A percentile compares a stretch with the other conserved stretches of the same genome.
These are phyloP conservation scores for Malthinus seriepunctatus DNA, from an alignment of 2,888 invertebrate genomes.

Conservation along the genomic window DNA sequence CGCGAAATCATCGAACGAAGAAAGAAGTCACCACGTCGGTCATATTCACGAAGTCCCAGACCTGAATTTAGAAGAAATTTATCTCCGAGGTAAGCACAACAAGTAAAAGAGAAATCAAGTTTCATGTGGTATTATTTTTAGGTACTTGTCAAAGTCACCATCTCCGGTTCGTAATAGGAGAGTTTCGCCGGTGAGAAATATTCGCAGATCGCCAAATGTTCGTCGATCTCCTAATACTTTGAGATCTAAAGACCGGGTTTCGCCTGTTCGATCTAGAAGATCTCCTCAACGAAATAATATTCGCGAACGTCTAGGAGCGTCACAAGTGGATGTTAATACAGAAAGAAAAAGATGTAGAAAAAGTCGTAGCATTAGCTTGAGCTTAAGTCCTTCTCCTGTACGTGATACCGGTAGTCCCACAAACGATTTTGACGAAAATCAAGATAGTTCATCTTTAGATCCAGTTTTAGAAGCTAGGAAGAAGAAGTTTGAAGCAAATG, in stretches of 20 bases:
- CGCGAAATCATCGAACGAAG: slow-evolving; percentile 53
- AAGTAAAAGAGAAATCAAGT: too few relatives aligned
- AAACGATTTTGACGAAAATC: background rate
- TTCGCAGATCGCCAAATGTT: slow-evolving; percentile 16
- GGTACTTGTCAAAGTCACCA: slow-evolving; percentile 4
- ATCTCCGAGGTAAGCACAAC: slow-evolving; percentile 36
- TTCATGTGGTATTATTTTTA: background rate
- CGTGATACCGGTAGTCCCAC: background rate
- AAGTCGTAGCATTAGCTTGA: slow-evolving; percentile 29
- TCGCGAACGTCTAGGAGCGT: slow-evolving; percentile 40
- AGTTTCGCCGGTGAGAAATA: slow-evolving; percentile 32
- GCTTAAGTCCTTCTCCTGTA: slow-evolving; percentile 34
- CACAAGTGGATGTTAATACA: background rate
- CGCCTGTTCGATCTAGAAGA: background rate
- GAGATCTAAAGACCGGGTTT: slow-evolving; percentile 13
- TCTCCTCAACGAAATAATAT: slow-evolving; percentile 33
- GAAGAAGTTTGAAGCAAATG: slow-evolving; percentile 58
- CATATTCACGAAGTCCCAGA: slow-evolving; percentile 53
- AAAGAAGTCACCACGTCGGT: slow-evolving; percentile 50
- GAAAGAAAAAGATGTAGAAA: slow-evolving; percentile 14
- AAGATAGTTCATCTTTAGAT: slow-evolving; percentile 42
- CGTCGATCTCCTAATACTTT: slow-evolving; percentile 15
- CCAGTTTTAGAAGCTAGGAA: slow-evolving; percentile 59
- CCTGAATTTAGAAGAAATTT: slow-evolving; percentile 41
- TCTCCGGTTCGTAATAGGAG: slow-evolving; percentile 36